Base-by-base conservation (phyloP, 2,888 invertebrate species). In the Celastrina argiolus region DNA sequence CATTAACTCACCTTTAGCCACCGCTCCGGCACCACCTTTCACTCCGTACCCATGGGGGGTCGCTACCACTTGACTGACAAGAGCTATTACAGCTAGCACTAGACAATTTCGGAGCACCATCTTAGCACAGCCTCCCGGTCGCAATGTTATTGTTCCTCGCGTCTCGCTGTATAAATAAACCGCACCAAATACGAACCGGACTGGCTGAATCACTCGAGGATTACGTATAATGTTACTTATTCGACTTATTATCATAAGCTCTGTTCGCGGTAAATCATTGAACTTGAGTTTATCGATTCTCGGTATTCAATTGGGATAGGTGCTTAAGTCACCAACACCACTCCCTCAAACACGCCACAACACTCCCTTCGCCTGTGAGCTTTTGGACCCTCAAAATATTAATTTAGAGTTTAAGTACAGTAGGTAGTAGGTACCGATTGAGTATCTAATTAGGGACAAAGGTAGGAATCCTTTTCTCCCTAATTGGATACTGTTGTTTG, bases 101-200 rank as follows among this genome's bases (percentile, higher is more conserved):
- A 84, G 74, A 69, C 78, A 84, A 82, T 81, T 83, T 72, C 72
- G 78, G 80, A 87, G 86, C 88, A 86, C 85, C 90, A 88, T 88
- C 81, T 79, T 81, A 69, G 74, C 78, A 84, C 81, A 89, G 87
- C 89, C 84, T 82, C 81, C 80, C 77, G 82, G 78, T 75, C 78
- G 84, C 81, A 86, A 83, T 89, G 85, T 79, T 82, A 79, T 80
- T 82, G 79, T 78, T 81, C 75, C 74, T 75, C 75, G 74, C 73
- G 76, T 77, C 75, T 80, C 77, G 83, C 82, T 83, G 87, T 90
- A 85, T 80, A 82, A 85, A 84, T 79, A 88, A 88, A 88, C 18
- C 61, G 61, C 39, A 61, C 61, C 34, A 36, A 61, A 61, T 36
- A 61, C 26, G 22, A 61, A 61, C 61, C 61, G 61, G 61, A 61